Evolutionary conservation across 2,113 vertebrate genomes (phyloP).

Genomic region (Mandrillus leucophaeus): DNA sequence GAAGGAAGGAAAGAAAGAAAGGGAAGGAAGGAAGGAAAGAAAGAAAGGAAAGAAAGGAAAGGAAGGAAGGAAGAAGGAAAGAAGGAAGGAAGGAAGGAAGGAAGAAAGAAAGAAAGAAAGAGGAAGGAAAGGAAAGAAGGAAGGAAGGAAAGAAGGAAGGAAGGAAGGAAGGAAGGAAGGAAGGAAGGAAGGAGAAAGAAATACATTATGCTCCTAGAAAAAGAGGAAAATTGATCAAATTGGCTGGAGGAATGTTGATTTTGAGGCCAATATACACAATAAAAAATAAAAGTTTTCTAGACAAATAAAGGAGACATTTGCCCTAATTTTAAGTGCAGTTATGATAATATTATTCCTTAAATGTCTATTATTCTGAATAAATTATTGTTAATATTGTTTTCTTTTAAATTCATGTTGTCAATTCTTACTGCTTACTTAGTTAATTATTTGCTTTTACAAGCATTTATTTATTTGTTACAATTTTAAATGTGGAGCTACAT

Average conservation of each 20-base stretch:
- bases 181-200: accelerated
- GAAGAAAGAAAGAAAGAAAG: accelerated
- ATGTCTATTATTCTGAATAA: neutral
- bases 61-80: accelerated
- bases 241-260: neutral
- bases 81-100: too few relatives aligned
- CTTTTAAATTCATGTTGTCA: neutral
- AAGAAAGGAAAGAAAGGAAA: accelerated
- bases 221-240: neutral
- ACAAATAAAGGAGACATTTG: neutral
- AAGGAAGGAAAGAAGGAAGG: accelerated
- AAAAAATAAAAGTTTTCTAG: neutral
- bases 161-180: too few relatives aligned
- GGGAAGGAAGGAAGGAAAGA: accelerated
- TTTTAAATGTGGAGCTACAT: neutral
- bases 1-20: accelerated
- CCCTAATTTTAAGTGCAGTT: neutral
- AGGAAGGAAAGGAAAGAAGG: accelerated
- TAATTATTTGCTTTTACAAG: neutral
- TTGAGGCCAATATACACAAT: neutral
- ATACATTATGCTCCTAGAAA: neutral
- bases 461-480: neutral
- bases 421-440: neutral
- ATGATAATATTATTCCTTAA: neutral
- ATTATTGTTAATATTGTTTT: neutral